Base-by-base conservation (phyloP, 2,797 vertebrate species). In the Coluber constrictor region DNA sequence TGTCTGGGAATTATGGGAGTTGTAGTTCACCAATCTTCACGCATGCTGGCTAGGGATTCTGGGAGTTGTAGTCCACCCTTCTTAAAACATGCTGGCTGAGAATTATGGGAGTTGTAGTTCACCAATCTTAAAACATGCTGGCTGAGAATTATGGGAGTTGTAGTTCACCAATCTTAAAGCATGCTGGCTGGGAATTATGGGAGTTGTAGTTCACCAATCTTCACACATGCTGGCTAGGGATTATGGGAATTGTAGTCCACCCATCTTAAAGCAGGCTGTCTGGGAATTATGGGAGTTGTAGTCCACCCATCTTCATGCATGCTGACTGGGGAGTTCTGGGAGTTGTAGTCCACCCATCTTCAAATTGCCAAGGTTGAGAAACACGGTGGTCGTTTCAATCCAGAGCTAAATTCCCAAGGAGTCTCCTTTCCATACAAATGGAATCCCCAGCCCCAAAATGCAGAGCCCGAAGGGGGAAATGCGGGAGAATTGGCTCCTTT, bases 201-300 rank as follows among this genome's bases (percentile, higher is more conserved):
- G 27, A 29, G 11, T 29, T 12, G 61, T 0, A 63, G 61, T 13
- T 3, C 61, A 29, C 4, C 3, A 11, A 5, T n/a, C 1, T 63
- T 66, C 1, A 70, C 32, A 5, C 27, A 63, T 5, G 10, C 61
- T 10, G 25, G 25, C 23, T 27, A 3, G 60, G 29, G 0, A n/a
- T 66, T n/a, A 1, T n/a, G 63, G 63, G 61, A n/a, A 0, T 13
- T n/a, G 61, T 2, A 66, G 1, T 13, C 10, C 27, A 63, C 61
- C 3, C 27, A 0, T 29, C 0, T 63, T 63, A 63, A 63, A 29
- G 1, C 23, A 27, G 1, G 23, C 60, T 29, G 27, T 4, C 0
- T 63, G 61, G 10, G 29, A 2, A 66, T 66, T 32, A n/a, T 32
- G n/a, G n/a, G 66, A 70, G 15, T 7, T 16, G n/a, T 0, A 66